phyloP scores from a whole-genome alignment of 2,888 invertebrate species.

The Dasysyrphus albostriatus region DNA sequence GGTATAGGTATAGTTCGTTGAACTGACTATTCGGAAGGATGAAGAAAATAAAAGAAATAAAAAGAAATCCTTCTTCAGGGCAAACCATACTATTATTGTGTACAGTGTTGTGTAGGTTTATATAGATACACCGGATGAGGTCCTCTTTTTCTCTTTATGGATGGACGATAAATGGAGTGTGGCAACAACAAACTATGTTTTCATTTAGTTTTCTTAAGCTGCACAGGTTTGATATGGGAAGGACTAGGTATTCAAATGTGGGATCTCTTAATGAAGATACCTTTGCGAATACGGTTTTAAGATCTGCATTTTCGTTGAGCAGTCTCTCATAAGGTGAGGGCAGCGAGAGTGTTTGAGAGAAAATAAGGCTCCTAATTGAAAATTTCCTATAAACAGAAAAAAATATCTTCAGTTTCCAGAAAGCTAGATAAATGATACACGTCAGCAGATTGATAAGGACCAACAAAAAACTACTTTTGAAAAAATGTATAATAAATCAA shows the following conservation, averaged over 20 bases:
- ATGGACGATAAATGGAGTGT: conserved; percentile 37
- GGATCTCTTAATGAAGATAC: conserved; percentile 5
- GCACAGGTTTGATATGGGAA: not conserved
- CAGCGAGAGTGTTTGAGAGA: not conserved
- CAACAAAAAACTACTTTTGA: no score
- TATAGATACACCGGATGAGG: conserved; percentile 55
- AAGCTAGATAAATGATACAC: not conserved
- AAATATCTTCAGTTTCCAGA: not conserved
- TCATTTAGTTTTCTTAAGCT: conserved; percentile 42
- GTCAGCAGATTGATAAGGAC: not conserved
- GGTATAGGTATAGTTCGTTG: conserved; percentile 59
- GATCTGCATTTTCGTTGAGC: conserved; percentile 6
- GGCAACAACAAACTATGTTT: conserved; percentile 46
- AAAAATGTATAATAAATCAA: no score
- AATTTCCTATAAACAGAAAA: not conserved
- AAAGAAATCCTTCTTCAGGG: conserved; percentile 71
- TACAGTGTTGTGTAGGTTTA: not conserved
- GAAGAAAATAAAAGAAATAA: conserved; percentile 47
- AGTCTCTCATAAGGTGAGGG: conserved; percentile 11
- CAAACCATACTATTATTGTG: conserved; percentile 65
- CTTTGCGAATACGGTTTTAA: conserved; percentile 2
- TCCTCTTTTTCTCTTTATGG: conserved; percentile 26
- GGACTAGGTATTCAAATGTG: not conserved
- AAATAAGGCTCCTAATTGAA: not conserved
- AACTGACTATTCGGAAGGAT: conserved; percentile 46